A percentile compares a stretch with the other conserved stretches of the same genome.
Conservation (phyloP, 2,888 invertebrate genomes). For the Nephrotoma appendiculata region DNA sequence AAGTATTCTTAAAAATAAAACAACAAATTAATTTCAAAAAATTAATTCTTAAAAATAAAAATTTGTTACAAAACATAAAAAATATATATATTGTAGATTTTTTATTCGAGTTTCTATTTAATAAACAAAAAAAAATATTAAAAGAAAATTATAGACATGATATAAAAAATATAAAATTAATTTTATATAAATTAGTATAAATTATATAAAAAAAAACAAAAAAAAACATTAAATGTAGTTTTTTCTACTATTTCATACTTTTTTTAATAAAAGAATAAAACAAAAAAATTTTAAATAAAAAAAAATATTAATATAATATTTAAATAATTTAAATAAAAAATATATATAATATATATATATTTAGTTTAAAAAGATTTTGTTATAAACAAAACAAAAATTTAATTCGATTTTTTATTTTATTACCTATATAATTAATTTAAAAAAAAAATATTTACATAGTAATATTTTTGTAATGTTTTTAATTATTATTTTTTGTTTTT, state of each 20-base stretch:
- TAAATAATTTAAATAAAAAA: background rate
- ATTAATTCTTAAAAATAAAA: conserved; percentile 5
- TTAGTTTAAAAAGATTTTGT: background rate
- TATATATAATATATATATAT: background rate
- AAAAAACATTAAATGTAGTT: conserved; percentile 10
- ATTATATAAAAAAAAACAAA: background rate
- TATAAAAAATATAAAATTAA: conserved; percentile 7
- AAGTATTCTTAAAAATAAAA: conserved; percentile 8
- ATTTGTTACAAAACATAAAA: conserved; percentile 15
- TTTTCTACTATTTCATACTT: conserved; percentile 9
- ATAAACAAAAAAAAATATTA: conserved; percentile 7
- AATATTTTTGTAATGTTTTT: background rate
- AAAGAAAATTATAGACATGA: conserved; percentile 8
- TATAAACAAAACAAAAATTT: background rate
- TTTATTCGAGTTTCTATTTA: conserved; percentile 19
- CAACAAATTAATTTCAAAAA: background rate
- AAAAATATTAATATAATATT: conserved; percentile 6
- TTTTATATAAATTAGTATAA: background rate
- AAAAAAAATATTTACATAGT: background rate
- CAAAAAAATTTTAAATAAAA: conserved; percentile 3
- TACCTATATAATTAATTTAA: background rate
- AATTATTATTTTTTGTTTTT: background rate
- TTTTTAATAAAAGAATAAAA: conserved; percentile 10
- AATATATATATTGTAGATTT: conserved; percentile 16
- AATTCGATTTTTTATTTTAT: background rate